phyloP scores from a whole-genome alignment of 2,797 vertebrate genomes.

The Menidia menidia region DNA sequence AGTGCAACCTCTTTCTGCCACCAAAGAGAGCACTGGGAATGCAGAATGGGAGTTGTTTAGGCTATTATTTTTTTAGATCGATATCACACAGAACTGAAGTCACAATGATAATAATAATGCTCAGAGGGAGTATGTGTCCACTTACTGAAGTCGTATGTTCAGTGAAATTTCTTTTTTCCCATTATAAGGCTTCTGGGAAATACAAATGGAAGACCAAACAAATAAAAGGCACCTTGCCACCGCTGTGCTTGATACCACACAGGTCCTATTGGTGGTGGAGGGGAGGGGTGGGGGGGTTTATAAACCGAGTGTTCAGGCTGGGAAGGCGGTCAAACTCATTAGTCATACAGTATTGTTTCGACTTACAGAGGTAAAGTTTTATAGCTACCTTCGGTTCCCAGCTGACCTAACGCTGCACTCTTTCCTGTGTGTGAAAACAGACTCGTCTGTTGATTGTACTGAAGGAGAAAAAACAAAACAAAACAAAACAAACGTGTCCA shows the following conservation, averaged over 20 bases:
- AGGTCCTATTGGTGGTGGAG: slow-evolving; percentile 70
- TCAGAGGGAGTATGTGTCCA: slow-evolving; percentile 61
- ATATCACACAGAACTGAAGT: slow-evolving; percentile 62
- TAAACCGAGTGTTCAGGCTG: slow-evolving; percentile 67
- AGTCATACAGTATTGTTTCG: slow-evolving; percentile 68
- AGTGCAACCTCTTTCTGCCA: slow-evolving; percentile 63
- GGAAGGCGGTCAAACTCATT: slow-evolving; percentile 72
- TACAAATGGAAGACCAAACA: slow-evolving; percentile 85
- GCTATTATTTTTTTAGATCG: slow-evolving; percentile 31
- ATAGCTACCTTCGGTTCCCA: slow-evolving; percentile 72
- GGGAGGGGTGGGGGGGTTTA: slow-evolving; percentile 35
- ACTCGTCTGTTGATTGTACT: slow-evolving; percentile 56
- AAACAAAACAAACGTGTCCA: slow-evolving; percentile 19
- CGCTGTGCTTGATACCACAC: slow-evolving; percentile 79
- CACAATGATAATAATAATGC: slow-evolving; percentile 51
- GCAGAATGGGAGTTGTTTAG: slow-evolving; percentile 36
- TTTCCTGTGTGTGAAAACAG: slow-evolving; percentile 51
- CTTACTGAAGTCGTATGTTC: slow-evolving; percentile 61
- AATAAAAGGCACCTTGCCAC: slow-evolving; percentile 84
- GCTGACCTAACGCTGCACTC: slow-evolving; percentile 51
- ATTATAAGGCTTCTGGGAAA: slow-evolving; percentile 82
- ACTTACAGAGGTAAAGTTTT: slow-evolving; percentile 75
- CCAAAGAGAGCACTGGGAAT: slow-evolving; percentile 40
- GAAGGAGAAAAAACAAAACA: slow-evolving; percentile 35
- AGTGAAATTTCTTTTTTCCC: slow-evolving; percentile 64